Base-by-base conservation (phyloP, 2,888 invertebrate species). In the Torymus texanus region DNA sequence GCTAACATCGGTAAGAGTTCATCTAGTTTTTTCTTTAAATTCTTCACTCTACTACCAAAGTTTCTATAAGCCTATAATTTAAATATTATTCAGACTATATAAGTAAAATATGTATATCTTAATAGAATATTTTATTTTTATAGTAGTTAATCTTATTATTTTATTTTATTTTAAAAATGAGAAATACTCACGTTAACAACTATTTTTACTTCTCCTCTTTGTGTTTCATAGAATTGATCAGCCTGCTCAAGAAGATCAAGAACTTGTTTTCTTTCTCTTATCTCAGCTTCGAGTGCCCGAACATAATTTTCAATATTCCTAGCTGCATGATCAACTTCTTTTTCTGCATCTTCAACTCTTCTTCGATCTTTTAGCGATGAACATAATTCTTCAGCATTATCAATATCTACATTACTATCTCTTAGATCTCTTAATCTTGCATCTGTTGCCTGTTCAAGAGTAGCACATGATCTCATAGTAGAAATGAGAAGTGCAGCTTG, bases 151-250 rank as follows among this genome's bases (percentile, higher is more conserved):
- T 59, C n/a, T 65, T 65, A 41, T 41, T 24, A 14, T 70, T 14
- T 16, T 13, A 16, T 59, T 59, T 50, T 70, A 24, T 73, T 61
- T 14, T 3, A 58, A 18, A 51, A 16, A 72, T 67, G 63, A 62
- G 29, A 53, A 11, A 13, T 71, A 94, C 95, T 94, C 91, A 98
- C 98, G 92, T 96, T 97, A 79, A 96, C 96, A 41, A 98, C 98
- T 82, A 98, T 95, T 92, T 97, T 97, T 14, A 98, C 98, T 92
- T 99, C 98, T 8, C 96, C 95, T 81, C 95, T 93, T 89, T 98
- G 98, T 18, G 95, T 95, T 59, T 96, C 95, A 88, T 98, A 96
- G 90, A 97, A 97, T 81, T 95, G 94, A 85, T 96, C 95, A 4
- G 97, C 96, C 63, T 95, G 95, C 75, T 95, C 94, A 67, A 98